Percentiles rank a stretch among this genome's conserved stretches.
These are phyloP conservation scores for Myotis lucifugus DNA, from an alignment of 2,113 vertebrate species.

Conservation along the genomic window DNA sequence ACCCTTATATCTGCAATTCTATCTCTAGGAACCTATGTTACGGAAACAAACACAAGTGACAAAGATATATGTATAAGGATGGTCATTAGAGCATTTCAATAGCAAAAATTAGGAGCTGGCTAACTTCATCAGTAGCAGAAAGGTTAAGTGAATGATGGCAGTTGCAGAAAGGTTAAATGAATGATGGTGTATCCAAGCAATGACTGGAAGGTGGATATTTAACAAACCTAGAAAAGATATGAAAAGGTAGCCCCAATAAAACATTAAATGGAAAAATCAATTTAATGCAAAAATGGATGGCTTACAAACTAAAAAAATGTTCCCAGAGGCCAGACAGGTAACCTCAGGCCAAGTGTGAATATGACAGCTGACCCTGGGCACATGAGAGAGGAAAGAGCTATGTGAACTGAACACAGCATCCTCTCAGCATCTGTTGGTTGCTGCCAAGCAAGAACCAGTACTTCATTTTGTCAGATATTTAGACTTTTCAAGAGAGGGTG, in stretches of 20 bases:
- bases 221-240: background rate
- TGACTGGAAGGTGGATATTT: too few species aligned
- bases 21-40: background rate
- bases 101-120: background rate
- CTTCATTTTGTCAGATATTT: background rate
- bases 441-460: too few species aligned
- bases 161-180: background rate
- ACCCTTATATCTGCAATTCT: background rate
- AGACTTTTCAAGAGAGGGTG: background rate
- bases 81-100: background rate
- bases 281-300: background rate
- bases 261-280: background rate
- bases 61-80: background rate
- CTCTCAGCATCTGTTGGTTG: accelerated
- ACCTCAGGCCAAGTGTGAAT: background rate
- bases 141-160: background rate
- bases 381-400: background rate
- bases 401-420: accelerated
- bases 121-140: background rate
- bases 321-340: background rate
- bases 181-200: background rate
- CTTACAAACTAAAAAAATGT: background rate
- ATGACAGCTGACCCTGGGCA: background rate
- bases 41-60: background rate
- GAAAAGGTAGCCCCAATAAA: background rate